phyloP scores from a whole-genome alignment of 2,888 invertebrate species.

The Ametastegia equiseti region DNA sequence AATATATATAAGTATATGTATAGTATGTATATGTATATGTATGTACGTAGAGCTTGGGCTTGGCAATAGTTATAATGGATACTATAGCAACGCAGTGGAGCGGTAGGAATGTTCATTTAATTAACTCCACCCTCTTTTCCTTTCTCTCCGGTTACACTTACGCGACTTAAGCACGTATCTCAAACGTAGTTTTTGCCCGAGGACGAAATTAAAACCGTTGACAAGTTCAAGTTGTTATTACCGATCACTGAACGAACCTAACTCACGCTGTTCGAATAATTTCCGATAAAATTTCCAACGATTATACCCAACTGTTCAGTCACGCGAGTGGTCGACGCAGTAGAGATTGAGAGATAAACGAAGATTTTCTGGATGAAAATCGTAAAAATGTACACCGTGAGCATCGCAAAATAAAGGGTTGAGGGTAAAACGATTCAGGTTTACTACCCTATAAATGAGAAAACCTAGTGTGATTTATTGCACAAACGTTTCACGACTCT shows the following conservation, averaged over 20 bases:
- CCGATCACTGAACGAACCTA: neutral
- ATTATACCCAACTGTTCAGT: neutral
- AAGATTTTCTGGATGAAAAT: neutral
- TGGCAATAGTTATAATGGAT: conserved; percentile 38
- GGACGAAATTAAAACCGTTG: conserved; percentile 14
- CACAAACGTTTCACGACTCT: too few relatives aligned
- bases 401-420: neutral
- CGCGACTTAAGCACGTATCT: neutral
- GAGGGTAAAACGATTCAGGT: conserved; percentile 18
- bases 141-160: neutral
- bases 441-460: conserved; percentile 11
- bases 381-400: conserved; percentile 10
- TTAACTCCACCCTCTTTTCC: conserved; percentile 39
- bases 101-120: conserved; percentile 43
- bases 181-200: neutral
- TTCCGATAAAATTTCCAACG: neutral
- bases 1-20: too few relatives aligned
- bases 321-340: neutral
- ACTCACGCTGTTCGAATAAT: neutral
- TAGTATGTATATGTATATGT: too few relatives aligned
- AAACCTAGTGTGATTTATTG: neutral
- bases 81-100: conserved; percentile 23
- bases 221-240: neutral
- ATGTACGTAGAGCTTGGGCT: conserved; percentile 10
- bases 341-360: too few relatives aligned